phyloP scores from a whole-genome alignment of 2,888 invertebrate genomes.

The Synanthedon formicaeformis region DNA sequence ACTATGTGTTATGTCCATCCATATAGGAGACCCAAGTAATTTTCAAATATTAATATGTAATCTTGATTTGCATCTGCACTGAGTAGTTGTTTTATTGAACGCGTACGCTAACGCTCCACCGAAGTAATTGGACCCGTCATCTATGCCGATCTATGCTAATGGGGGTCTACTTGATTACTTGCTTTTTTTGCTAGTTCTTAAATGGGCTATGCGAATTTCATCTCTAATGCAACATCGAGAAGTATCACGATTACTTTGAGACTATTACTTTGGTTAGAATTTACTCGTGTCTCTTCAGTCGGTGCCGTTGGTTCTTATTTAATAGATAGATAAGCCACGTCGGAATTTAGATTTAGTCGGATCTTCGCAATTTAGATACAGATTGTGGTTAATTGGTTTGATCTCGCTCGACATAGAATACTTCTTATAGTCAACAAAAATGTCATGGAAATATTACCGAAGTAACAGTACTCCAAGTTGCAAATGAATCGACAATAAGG shows the following conservation, averaged over 20 bases:
- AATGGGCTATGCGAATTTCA: too few relatives aligned
- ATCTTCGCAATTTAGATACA: background rate
- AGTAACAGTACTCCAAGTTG: too few relatives aligned
- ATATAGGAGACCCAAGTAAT: too few relatives aligned
- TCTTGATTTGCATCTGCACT: too few relatives aligned
- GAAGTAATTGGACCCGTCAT: conserved; percentile 42
- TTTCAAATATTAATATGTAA: too few relatives aligned
- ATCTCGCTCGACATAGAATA: background rate
- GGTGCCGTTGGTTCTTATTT: background rate
- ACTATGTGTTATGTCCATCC: too few relatives aligned
- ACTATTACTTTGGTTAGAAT: too few relatives aligned
- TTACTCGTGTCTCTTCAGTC: background rate
- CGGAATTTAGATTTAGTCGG: background rate
- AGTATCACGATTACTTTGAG: too few relatives aligned
- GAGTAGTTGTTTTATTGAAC: background rate
- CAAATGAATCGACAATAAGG: too few relatives aligned
- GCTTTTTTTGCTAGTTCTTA: conserved; percentile 3
- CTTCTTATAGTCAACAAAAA: too few relatives aligned
- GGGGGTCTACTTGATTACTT: conserved; percentile 17
- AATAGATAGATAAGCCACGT: background rate
- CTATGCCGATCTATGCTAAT: conserved; percentile 38
- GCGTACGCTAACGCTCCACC: conserved; percentile 30
- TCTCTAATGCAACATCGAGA: too few relatives aligned
- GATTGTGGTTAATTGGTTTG: background rate
- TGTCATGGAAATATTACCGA: too few relatives aligned